Evolutionary conservation across 2,888 invertebrate genomes (phyloP).

Genomic region (Stenichneumon culpator): DNA sequence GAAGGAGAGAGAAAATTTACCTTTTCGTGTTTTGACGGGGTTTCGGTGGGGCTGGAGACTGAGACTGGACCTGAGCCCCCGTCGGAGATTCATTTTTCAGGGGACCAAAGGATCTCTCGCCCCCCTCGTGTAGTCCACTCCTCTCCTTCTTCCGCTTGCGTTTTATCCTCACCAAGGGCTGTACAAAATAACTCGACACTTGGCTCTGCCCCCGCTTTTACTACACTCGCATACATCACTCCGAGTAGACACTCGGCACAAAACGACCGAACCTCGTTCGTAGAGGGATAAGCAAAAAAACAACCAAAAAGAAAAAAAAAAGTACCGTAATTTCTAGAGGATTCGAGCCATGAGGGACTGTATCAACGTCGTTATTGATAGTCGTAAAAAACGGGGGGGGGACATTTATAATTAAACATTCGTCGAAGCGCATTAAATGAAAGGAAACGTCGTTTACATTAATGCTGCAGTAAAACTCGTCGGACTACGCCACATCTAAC

Average conservation of each 20-base stretch:
- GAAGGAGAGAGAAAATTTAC: constrained; percentile 68
- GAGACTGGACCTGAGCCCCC: constrained; percentile 73
- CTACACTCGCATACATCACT: constrained; percentile 37
- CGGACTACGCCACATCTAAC: no score
- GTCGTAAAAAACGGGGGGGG: no score
- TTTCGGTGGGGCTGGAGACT: constrained; percentile 71
- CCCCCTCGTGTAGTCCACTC: constrained; percentile 52
- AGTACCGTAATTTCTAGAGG: background rate
- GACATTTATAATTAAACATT: background rate
- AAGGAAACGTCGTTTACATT: no score
- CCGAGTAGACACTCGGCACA: constrained; percentile 47
- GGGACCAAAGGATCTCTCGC: constrained; percentile 73
- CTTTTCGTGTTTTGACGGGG: constrained; percentile 74
- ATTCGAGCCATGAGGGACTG: background rate
- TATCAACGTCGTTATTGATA: no score
- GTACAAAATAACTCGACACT: constrained; percentile 56
- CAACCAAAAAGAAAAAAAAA: background rate
- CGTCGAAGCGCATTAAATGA: background rate
- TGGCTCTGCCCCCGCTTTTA: constrained; percentile 12
- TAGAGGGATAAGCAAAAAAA: background rate
- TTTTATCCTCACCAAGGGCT: constrained; percentile 58
- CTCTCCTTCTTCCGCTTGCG: constrained; percentile 9
- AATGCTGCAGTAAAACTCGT: no score
- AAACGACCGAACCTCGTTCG: background rate
- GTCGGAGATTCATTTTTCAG: constrained; percentile 81